Conservation (phyloP, 2,797 vertebrate species). For the Enteromius afrohamiltoni region DNA sequence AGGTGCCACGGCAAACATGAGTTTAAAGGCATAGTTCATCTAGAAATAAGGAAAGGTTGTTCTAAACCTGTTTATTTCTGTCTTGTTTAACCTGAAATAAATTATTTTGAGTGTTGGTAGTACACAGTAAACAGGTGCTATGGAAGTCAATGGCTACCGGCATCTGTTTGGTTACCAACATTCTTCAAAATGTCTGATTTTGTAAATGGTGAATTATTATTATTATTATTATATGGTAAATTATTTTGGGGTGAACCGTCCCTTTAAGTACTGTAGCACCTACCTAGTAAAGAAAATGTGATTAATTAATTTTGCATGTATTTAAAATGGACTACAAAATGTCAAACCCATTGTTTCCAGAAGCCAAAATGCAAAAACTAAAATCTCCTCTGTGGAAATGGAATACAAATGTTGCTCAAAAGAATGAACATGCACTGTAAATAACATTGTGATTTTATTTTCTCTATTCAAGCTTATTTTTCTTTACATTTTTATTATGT, state of each 20-base stretch:
- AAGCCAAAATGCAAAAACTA: neutral
- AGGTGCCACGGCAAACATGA: neutral
- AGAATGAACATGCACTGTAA: constrained; percentile 60
- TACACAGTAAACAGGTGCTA: neutral
- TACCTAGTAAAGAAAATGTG: neutral
- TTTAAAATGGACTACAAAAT: neutral
- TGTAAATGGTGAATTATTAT: too few species aligned
- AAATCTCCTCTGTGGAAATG: constrained; percentile 22
- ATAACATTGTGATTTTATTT: constrained; percentile 59
- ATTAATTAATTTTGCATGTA: neutral
- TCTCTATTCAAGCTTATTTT: constrained; percentile 47
- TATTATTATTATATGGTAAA: too few species aligned
- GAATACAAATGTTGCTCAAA: neutral
- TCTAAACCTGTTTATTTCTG: neutral
- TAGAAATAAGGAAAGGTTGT: neutral
- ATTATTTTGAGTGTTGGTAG: neutral
- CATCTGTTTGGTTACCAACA: neutral
- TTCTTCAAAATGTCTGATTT: neutral
- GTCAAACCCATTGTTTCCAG: neutral
- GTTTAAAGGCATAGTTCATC: neutral
- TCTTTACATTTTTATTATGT: constrained; percentile 45
- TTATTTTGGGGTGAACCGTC: neutral
- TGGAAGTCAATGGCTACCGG: neutral
- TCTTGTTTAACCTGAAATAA: neutral
- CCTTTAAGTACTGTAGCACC: neutral